Conservation (phyloP, 2,113 vertebrate genomes). For the Galeopterus variegatus region DNA sequence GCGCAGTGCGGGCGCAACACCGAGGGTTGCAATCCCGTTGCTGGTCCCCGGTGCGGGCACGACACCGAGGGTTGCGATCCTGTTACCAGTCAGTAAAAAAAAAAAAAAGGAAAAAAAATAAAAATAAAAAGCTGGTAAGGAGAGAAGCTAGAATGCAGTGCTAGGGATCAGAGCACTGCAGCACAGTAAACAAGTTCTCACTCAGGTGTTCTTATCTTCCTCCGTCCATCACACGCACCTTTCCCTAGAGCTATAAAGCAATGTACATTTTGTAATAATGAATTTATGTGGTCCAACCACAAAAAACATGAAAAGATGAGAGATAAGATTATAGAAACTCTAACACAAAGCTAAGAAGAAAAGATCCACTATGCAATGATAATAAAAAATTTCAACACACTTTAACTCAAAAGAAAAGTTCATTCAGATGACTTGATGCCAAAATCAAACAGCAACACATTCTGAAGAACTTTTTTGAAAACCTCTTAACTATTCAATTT, state of each 20-base stretch:
- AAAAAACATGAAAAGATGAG: background rate
- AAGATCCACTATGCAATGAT: background rate
- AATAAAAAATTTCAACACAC: background rate
- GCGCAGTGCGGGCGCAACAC: too few species aligned
- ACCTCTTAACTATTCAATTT: background rate
- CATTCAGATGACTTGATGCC: background rate
- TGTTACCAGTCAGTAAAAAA: too few species aligned
- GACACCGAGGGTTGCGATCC: too few species aligned
- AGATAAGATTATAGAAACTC: background rate
- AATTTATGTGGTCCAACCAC: background rate
- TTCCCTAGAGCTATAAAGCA: background rate
- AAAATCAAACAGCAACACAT: background rate
- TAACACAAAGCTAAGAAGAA: background rate
- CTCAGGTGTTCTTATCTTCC: background rate
- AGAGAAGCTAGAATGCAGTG: background rate
- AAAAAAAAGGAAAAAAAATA: too few species aligned
- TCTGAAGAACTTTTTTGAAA: background rate
- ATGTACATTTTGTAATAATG: background rate
- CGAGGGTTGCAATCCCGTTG: too few species aligned
- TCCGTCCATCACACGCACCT: accelerated
- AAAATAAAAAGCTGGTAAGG: background rate
- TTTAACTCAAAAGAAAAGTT: background rate
- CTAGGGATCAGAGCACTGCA: background rate
- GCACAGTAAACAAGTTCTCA: accelerated
- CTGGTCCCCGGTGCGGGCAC: too few species aligned